Conservation (phyloP, 2,113 vertebrate genomes). For the Corythoichthys haematopterus region DNA sequence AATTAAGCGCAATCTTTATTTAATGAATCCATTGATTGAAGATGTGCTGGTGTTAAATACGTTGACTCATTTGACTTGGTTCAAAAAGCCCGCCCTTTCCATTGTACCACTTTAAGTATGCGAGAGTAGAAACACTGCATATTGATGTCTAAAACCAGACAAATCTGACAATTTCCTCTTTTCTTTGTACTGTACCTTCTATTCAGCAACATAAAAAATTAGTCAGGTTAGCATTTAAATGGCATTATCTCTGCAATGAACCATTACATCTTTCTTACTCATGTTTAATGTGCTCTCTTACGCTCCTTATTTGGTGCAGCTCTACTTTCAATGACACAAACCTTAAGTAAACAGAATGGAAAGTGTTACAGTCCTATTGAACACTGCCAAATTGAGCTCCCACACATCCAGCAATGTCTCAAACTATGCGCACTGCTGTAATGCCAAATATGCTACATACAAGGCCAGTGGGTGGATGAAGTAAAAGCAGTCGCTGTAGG, state of each 20-base stretch:
- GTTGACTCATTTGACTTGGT: no score
- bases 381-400: slow-evolving; percentile 60
- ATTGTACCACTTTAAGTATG: no score
- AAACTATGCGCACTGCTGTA: slow-evolving; percentile 44
- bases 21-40: no score
- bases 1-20: no score
- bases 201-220: slow-evolving; percentile 5
- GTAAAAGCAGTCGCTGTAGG: slow-evolving; percentile 49
- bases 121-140: no score
- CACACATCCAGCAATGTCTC: slow-evolving; percentile 61
- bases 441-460: slow-evolving; percentile 36
- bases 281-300: slow-evolving; percentile 14
- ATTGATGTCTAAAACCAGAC: no score
- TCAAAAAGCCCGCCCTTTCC: no score
- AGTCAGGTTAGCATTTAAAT: slow-evolving; percentile 15
- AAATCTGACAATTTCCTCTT: no score
- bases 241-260: slow-evolving; percentile 18
- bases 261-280: slow-evolving; percentile 26
- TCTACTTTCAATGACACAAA: slow-evolving; percentile 51
- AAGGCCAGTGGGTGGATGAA: slow-evolving; percentile 47
- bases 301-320: slow-evolving; percentile 31
- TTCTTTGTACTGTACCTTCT: not conserved
- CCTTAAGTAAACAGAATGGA: slow-evolving; percentile 51
- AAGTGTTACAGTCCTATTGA: slow-evolving; percentile 45
- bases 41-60: no score